Evolutionary conservation across 2,113 vertebrate genomes (phyloP).

Genomic region (Rhipidura dahli): DNA sequence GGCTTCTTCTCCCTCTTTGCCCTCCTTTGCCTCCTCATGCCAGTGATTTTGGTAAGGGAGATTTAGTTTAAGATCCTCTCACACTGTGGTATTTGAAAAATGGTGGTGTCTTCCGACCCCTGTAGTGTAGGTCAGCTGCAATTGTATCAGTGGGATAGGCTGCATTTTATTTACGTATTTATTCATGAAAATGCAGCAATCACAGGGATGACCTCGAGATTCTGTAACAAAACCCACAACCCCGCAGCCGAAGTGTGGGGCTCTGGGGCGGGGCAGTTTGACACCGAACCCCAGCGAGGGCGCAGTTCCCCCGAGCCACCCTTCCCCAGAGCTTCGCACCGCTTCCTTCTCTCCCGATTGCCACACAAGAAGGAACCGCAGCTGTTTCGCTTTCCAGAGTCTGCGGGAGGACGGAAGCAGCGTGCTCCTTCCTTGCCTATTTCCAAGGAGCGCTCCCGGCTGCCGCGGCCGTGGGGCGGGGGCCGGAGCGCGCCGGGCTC

Average conservation of each 20-base stretch:
- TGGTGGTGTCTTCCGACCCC: not conserved
- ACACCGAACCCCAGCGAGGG: too few relatives aligned
- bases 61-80: not conserved
- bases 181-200: not conserved
- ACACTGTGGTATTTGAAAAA: not conserved
- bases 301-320: not conserved
- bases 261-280: not conserved
- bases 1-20: not conserved
- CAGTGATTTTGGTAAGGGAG: not conserved
- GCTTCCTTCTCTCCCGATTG: not conserved
- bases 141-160: not conserved
- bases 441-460: rapidly evolving
- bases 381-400: rapidly evolving
- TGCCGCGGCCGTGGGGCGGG: too few relatives aligned
- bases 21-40: not conserved
- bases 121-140: not conserved
- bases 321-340: too few relatives aligned
- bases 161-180: not conserved
- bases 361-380: rapidly evolving
- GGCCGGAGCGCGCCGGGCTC: not conserved
- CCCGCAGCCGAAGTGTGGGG: rapidly evolving
- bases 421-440: rapidly evolving
- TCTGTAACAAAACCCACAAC: not conserved
- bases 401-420: rapidly evolving
- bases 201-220: rapidly evolving